A percentile compares a stretch with the other conserved stretches of the same genome.
phyloP scores from a whole-genome alignment of 2,888 invertebrate species.

The Erebia epiphron region DNA sequence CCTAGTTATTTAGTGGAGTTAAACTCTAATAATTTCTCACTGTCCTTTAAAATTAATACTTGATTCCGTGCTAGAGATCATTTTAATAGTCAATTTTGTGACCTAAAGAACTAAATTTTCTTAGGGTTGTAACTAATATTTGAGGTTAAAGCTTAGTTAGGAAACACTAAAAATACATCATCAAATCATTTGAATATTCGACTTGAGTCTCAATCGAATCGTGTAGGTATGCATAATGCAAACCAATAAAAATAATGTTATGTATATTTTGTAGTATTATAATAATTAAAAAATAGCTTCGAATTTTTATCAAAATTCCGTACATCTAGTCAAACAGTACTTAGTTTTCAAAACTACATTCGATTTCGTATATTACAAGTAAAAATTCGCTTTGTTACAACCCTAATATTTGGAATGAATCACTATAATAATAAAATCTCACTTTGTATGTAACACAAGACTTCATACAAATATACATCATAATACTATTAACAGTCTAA shows the following conservation, averaged over 20 bases:
- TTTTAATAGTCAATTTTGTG: slow-evolving; percentile 14
- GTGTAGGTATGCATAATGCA: too few species aligned
- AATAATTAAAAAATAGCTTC: too few species aligned
- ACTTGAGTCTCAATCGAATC: too few species aligned
- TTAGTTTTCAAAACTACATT: too few species aligned
- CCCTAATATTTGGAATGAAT: slow-evolving; percentile 29
- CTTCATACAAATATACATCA: slow-evolving; percentile 4
- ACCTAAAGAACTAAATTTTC: slow-evolving; percentile 9
- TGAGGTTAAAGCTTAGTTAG: background rate
- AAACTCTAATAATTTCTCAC: slow-evolving; percentile 31
- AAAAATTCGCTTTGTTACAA: slow-evolving; percentile 2
- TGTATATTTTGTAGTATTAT: too few species aligned
- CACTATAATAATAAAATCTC: slow-evolving; percentile 8
- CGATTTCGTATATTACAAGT: too few species aligned
- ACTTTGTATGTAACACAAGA: background rate
- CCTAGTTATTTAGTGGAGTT: slow-evolving; percentile 23
- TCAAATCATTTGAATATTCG: too few species aligned
- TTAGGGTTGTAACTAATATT: slow-evolving; percentile 2
- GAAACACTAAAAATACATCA: background rate
- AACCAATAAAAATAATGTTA: too few species aligned
- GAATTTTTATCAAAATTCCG: too few species aligned
- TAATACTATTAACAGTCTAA: slow-evolving; percentile 11
- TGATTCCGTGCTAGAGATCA: slow-evolving; percentile 33
- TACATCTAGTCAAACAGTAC: too few species aligned
- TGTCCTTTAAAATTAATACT: slow-evolving; percentile 34